Evolutionary conservation across 2,888 invertebrate species (phyloP), one percentile per base, ranked within the genome.

Genomic region (Pachliopta kotzebuea): DNA sequence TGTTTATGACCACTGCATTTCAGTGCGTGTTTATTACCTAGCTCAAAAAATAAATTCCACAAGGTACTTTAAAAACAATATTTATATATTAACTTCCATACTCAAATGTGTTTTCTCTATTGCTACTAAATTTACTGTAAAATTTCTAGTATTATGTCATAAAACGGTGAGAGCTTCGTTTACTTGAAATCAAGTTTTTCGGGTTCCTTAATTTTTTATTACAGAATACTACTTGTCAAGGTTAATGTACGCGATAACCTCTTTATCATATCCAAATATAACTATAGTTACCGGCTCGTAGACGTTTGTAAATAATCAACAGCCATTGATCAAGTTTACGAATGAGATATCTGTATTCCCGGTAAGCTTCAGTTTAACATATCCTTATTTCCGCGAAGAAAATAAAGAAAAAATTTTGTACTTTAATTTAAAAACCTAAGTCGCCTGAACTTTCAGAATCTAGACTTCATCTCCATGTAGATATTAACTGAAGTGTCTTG

Each of bases 221-320:
- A 37, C 11, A 37, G 37, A 14, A 37, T 18, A 29, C 11, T 45
- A 45, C 20, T 7, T 50, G 7, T 52, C 50, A 24, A 24, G 17
- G 52, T 60, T 31, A 37, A 60, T 37, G 23, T 60, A 29, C 53
- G 21, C 56, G 64, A 65, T 65, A 65, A 65, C 60, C 56, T 55
- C 60, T 56, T 56, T 52, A 60, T 65, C 64, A 45, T 52, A n/a
- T 23, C 64, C 42, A 60, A 65, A 60, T 65, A 65, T 9, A 63
- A 49, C 52, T 20, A 18, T 17, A 23, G 52, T 65, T 53, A 55
- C 31, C 31, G 52, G 49, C 50, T 31, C 50, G 50, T 55, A 37
- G 6, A n/a, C 45, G n/a, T 6, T n/a, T n/a, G 63, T 64, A 64
- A 60, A 60, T 20, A 60, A 42, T 37, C 42, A 21, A 56, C 64